Conservation (phyloP, 2,113 vertebrate genomes). For the Bostrychus sinensis region DNA sequence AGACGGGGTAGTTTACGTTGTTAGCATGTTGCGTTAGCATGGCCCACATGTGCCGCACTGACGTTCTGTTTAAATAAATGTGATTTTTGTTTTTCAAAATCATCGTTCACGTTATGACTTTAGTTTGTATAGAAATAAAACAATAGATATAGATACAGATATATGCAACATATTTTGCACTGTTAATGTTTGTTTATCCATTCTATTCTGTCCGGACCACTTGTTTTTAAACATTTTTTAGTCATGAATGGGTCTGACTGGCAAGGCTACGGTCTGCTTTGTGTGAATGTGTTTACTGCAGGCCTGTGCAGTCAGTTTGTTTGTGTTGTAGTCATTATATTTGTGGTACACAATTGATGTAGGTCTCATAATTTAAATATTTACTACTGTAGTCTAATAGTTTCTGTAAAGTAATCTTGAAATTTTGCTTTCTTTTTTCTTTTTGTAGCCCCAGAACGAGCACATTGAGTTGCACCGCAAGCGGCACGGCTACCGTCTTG, state of each 20-base stretch:
- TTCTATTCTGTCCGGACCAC: too few species aligned
- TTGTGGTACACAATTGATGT: too few species aligned
- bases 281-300: background rate
- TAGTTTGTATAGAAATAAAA: too few species aligned
- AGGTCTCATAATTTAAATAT: background rate
- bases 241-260: too few species aligned
- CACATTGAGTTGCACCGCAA: conserved; percentile 96
- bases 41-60: conserved; percentile 52
- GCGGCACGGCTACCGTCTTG: conserved; percentile 94
- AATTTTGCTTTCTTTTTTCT: background rate
- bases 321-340: background rate
- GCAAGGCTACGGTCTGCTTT: too few species aligned
- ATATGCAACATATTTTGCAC: too few species aligned
- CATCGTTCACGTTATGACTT: too few species aligned
- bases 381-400: background rate
- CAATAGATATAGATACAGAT: too few species aligned
- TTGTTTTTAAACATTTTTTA: too few species aligned
- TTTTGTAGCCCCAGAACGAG: conserved; percentile 92
- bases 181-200: too few species aligned
- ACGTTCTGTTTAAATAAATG: background rate
- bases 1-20: background rate
- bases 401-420: background rate
- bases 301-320: background rate
- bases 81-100: background rate
- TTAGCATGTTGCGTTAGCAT: conserved; percentile 52